Conservation (phyloP, 92 coral and sea anemone genomes). For the Epizoanthus scotinus region DNA sequence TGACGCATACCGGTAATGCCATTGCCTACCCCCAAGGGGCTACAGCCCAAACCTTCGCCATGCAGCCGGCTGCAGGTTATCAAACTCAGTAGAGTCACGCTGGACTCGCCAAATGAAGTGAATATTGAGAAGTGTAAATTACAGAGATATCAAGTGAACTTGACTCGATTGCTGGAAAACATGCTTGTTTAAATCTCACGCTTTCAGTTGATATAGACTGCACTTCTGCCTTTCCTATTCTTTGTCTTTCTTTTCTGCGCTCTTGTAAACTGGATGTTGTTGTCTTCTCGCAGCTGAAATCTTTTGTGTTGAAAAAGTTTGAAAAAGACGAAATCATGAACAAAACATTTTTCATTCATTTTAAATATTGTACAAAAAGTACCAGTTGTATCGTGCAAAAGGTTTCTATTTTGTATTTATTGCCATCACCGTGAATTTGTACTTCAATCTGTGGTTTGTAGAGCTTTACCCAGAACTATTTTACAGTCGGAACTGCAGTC, state of each 20-base stretch:
- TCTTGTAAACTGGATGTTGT: background rate
- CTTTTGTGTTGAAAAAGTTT: constrained; percentile 43
- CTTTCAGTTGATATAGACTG: background rate
- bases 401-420: constrained; percentile 26
- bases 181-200: constrained; percentile 4
- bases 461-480: constrained; percentile 6
- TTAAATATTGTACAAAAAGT: constrained; percentile 27
- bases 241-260: background rate
- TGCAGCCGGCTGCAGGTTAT: constrained; percentile 49
- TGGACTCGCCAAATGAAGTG: constrained; percentile 16
- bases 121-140: constrained; percentile 26
- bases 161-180: constrained; percentile 9
- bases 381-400: constrained; percentile 18
- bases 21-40: constrained; percentile 44
- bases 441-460: constrained; percentile 4
- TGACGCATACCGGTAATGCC: constrained; percentile 28
- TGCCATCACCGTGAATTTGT: background rate
- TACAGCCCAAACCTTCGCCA: constrained; percentile 26
- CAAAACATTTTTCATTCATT: constrained; percentile 4
- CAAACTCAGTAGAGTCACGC: constrained; percentile 26
- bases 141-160: constrained; percentile 17
- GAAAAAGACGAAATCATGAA: background rate
- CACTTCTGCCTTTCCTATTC: constrained; percentile 3
- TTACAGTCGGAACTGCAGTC: background rate
- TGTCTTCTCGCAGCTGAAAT: background rate